phyloP scores from a whole-genome alignment of 1,140 invertebrate species.

The Macrobrachium nipponense region DNA sequence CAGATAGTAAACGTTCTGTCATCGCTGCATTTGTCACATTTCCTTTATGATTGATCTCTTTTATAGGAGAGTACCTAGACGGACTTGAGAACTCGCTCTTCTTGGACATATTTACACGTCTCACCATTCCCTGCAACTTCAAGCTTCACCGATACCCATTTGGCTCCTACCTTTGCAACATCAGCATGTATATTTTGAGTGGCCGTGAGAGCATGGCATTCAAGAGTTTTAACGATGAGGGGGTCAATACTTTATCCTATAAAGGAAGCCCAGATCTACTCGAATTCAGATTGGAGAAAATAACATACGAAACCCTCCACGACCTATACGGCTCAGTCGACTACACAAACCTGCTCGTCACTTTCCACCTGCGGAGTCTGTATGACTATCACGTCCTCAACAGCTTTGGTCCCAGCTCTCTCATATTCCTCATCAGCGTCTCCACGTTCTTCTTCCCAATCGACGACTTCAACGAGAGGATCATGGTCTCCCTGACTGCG shows the following conservation, averaged over 20 bases:
- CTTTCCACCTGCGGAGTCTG: not conserved
- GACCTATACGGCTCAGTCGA: not conserved
- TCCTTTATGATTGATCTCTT: too few species aligned
- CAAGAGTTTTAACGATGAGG: not conserved
- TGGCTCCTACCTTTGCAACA: constrained; percentile 3
- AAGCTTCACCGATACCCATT: constrained; percentile 2
- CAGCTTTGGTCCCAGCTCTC: constrained; percentile 1
- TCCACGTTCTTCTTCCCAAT: constrained; percentile 3
- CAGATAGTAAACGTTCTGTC: too few species aligned
- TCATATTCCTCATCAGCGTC: constrained; percentile 1
- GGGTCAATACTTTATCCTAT: not conserved
- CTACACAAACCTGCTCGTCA: not conserved
- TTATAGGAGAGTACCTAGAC: too few species aligned
- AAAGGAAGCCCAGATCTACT: not conserved
- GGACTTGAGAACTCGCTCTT: too few species aligned
- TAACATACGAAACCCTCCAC: not conserved
- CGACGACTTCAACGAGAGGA: constrained; percentile 7
- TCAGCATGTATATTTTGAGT: not conserved
- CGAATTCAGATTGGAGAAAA: not conserved
- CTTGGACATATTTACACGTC: not conserved
- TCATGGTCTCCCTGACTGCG: not conserved
- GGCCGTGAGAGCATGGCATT: not conserved
- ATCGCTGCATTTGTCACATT: too few species aligned
- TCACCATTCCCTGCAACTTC: not conserved
- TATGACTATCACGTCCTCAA: constrained; percentile 7